These are phyloP conservation scores for Troides aeacus DNA, from an alignment of 2,888 invertebrate species.

Conservation along the genomic window DNA sequence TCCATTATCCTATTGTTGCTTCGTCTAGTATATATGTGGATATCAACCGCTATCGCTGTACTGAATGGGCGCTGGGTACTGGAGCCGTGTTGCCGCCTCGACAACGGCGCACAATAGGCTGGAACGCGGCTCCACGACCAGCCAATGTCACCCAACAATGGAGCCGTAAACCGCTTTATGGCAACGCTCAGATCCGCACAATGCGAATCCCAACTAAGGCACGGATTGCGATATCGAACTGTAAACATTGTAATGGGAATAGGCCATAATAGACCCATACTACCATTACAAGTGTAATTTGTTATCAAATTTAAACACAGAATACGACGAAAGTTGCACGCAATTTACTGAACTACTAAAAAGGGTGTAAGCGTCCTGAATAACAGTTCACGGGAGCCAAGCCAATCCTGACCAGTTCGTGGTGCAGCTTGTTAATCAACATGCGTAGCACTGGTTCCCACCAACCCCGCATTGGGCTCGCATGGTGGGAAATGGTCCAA, in stretches of 20 bases:
- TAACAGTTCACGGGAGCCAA: no score
- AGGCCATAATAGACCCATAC: background rate
- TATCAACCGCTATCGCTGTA: slow-evolving; percentile 14
- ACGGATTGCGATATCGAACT: slow-evolving; percentile 24
- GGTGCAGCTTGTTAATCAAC: no score
- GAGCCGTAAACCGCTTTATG: slow-evolving; percentile 38
- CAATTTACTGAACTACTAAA: background rate
- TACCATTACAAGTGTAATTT: background rate
- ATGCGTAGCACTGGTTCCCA: no score
- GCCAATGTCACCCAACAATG: slow-evolving; percentile 42
- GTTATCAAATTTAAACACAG: background rate
- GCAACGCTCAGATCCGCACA: slow-evolving; percentile 17
- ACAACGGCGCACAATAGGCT: slow-evolving; percentile 24
- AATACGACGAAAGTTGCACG: background rate
- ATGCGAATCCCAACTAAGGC: slow-evolving; percentile 15
- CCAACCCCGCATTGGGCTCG: no score
- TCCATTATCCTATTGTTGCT: background rate
- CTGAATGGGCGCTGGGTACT: slow-evolving; percentile 3
- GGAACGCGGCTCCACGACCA: slow-evolving; percentile 7
- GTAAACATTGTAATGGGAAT: slow-evolving; percentile 14
- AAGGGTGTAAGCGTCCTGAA: no score
- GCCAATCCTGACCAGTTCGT: no score
- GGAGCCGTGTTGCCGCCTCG: slow-evolving; percentile 11
- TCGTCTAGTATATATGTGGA: background rate
- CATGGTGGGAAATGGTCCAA: no score